A percentile compares a stretch with the other conserved stretches of the same genome.
Conservation (phyloP, 1,140 invertebrate species). For the Aphelenchoides avenae region DNA sequence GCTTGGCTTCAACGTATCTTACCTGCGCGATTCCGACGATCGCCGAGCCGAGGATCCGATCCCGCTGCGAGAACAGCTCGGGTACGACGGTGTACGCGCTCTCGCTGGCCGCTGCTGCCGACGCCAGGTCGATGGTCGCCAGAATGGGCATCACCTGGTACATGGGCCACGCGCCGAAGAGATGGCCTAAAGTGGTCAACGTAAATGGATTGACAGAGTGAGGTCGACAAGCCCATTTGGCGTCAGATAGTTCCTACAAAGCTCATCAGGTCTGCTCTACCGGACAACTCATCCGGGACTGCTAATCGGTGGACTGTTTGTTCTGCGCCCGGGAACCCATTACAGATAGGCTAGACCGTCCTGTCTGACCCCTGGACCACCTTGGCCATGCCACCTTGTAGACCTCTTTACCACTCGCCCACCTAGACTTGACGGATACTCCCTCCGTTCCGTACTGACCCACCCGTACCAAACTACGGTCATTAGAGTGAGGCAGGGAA, state of each 20-base stretch:
- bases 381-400: too few relatives aligned
- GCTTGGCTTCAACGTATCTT: neutral
- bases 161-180: constrained; percentile 6
- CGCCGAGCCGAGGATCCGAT: constrained; percentile 37
- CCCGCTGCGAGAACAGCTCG: constrained; percentile 33
- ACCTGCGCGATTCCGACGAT: constrained; percentile 41
- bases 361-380: too few relatives aligned
- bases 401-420: too few relatives aligned
- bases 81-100: constrained; percentile 37
- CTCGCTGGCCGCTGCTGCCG: constrained; percentile 40
- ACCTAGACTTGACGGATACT: too few relatives aligned
- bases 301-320: neutral
- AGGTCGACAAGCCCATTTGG: neutral
- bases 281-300: too few relatives aligned
- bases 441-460: too few relatives aligned
- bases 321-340: neutral
- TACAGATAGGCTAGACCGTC: neutral
- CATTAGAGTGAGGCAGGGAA: too few relatives aligned
- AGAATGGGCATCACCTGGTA: constrained; percentile 28
- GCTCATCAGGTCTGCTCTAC: neutral
- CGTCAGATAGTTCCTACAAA: neutral
- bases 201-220: constrained; percentile 6
- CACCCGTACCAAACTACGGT: too few relatives aligned
- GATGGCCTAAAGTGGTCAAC: constrained; percentile 9
- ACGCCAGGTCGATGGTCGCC: constrained; percentile 34